Conservation (phyloP, 2,888 invertebrate genomes). For the Linyphia triangularis region DNA sequence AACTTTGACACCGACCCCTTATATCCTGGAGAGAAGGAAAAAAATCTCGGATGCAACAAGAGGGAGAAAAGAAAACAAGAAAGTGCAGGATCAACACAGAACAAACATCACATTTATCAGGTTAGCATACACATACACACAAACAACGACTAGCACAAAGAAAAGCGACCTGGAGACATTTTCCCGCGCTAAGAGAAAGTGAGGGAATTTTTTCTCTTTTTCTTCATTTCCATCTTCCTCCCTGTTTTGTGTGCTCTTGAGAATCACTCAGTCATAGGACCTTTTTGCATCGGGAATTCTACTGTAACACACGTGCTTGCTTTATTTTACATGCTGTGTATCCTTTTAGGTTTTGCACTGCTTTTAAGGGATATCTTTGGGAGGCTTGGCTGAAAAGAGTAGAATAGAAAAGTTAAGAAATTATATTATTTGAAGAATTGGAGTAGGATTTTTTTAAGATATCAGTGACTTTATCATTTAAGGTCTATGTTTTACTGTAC, state of each 20-base stretch:
- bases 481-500: too few species aligned
- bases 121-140: slow-evolving; percentile 46
- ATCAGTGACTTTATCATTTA: too few species aligned
- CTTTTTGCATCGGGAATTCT: slow-evolving; percentile 10
- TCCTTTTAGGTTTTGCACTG: not conserved
- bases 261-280: not conserved
- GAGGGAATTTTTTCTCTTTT: slow-evolving; percentile 20
- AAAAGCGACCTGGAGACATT: slow-evolving; percentile 51
- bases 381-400: too few species aligned
- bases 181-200: slow-evolving; percentile 1
- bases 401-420: too few species aligned
- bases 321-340: not conserved
- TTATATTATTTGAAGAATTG: too few species aligned
- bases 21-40: not conserved
- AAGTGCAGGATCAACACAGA: slow-evolving; percentile 20
- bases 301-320: not conserved
- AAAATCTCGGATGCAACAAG: slow-evolving; percentile 18
- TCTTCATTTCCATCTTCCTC: slow-evolving; percentile 23
- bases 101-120: slow-evolving; percentile 69
- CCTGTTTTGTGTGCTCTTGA: slow-evolving; percentile 17
- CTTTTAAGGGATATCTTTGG: too few species aligned
- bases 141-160: slow-evolving; percentile 20
- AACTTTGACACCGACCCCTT: slow-evolving; percentile 27
- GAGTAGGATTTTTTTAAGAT: too few species aligned
- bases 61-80: slow-evolving; percentile 8